Conservation (phyloP, 2,113 vertebrate genomes). For the Ceyx cyanopectus region DNA sequence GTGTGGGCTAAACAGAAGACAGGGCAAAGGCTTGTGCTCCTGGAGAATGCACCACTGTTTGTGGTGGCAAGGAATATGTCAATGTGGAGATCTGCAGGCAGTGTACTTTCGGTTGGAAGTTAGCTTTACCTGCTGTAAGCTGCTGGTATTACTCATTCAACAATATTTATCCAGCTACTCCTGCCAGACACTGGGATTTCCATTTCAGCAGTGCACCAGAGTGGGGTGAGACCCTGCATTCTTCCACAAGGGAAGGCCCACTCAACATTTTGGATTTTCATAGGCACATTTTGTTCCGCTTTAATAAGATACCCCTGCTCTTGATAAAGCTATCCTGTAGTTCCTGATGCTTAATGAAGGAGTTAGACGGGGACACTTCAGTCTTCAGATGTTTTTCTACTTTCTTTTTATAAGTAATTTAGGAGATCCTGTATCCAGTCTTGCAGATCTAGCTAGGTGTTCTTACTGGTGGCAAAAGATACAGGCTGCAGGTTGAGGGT, state of each 20-base stretch:
- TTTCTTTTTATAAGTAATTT: background rate
- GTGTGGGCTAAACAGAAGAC: background rate
- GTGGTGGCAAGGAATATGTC: background rate
- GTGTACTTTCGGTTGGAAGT: rapidly evolving
- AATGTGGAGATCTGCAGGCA: rapidly evolving
- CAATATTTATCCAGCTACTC: background rate
- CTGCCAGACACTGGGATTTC: background rate
- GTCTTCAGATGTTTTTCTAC: background rate
- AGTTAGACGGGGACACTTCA: background rate
- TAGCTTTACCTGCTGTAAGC: background rate
- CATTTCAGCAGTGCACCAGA: background rate
- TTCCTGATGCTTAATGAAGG: background rate
- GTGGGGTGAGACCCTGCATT: too few species aligned
- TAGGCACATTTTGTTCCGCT: rapidly evolving
- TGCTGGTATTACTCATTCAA: background rate
- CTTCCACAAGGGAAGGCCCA: background rate
- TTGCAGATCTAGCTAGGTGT: background rate
- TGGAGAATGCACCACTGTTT: rapidly evolving
- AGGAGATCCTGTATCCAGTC: background rate
- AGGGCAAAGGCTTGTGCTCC: background rate
- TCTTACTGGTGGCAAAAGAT: background rate
- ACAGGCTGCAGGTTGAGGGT: background rate
- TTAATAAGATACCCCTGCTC: background rate
- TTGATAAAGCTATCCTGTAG: background rate
- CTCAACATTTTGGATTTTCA: background rate